These are phyloP conservation scores for Lasiommata megera DNA, from an alignment of 2,888 invertebrate genomes.

Conservation along the genomic window DNA sequence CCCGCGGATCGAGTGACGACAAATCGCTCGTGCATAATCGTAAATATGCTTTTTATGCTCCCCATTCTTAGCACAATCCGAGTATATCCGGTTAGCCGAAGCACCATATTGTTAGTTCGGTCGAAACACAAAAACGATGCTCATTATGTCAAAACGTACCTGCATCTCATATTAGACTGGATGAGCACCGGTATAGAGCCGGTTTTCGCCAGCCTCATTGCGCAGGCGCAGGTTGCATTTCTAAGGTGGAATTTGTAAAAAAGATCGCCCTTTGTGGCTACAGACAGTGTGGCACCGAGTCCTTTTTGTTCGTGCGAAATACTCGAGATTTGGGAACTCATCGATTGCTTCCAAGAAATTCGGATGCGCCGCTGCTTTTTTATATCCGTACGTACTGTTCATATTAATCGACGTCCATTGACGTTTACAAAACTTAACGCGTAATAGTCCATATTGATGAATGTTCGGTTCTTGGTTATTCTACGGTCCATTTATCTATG, in stretches of 20 bases:
- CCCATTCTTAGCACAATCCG: constrained; percentile 58
- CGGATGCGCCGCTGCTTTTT: constrained; percentile 35
- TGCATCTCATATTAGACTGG: constrained; percentile 42
- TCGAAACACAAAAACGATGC: constrained; percentile 58
- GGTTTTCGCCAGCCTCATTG: constrained; percentile 40
- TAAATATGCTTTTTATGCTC: constrained; percentile 68
- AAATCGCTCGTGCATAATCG: constrained; percentile 78
- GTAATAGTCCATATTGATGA: not conserved
- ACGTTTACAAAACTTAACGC: not conserved
- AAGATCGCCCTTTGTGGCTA: constrained; percentile 64
- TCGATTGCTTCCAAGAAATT: constrained; percentile 65
- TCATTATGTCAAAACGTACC: constrained; percentile 53
- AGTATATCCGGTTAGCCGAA: constrained; percentile 68
- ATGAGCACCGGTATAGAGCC: constrained; percentile 41
- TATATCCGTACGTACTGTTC: constrained; percentile 10
- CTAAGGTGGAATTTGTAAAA: constrained; percentile 69
- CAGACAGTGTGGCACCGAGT: constrained; percentile 77
- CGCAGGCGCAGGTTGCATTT: constrained; percentile 55
- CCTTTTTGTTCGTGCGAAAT: constrained; percentile 68
- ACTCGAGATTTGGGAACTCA: constrained; percentile 50
- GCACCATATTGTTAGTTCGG: constrained; percentile 65
- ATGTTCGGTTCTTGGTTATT: not conserved
- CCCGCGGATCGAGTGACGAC: constrained; percentile 72
- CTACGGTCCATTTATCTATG: not conserved
- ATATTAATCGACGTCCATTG: constrained; percentile 17